phyloP scores from a whole-genome alignment of 2,113 vertebrate species.

The Aramus guarauna region DNA sequence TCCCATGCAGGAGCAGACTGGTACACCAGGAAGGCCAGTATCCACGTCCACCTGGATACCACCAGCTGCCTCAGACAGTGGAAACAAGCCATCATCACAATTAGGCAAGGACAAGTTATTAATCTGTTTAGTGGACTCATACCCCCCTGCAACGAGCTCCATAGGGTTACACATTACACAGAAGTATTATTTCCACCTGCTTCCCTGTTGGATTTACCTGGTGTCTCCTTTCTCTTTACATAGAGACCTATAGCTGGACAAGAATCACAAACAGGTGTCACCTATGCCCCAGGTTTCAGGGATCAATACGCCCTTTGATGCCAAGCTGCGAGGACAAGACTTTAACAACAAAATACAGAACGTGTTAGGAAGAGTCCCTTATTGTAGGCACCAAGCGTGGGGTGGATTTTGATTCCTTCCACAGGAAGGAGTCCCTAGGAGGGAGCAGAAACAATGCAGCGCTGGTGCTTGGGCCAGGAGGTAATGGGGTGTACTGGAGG shows the following conservation, averaged over 20 bases:
- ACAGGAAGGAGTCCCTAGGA: background rate
- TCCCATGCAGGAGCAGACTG: background rate
- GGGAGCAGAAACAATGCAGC: rapidly evolving
- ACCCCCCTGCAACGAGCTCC: background rate
- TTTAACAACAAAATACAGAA: background rate
- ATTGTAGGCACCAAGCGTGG: background rate
- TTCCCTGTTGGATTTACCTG: background rate
- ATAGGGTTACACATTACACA: rapidly evolving
- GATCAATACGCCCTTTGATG: background rate
- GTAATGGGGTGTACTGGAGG: background rate
- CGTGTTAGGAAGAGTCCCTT: background rate
- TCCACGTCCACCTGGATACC: background rate
- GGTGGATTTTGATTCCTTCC: background rate
- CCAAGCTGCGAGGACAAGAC: background rate
- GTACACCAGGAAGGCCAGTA: background rate
- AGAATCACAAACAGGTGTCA: background rate
- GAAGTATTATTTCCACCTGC: background rate
- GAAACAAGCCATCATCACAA: background rate
- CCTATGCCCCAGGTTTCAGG: background rate
- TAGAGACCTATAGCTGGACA: background rate
- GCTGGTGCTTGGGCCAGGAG: background rate
- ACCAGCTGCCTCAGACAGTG: background rate
- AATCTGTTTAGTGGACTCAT: background rate
- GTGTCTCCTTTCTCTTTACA: background rate
- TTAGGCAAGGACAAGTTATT: background rate